Percentiles rank a stretch among this genome's conserved stretches.
These are phyloP conservation scores for Plebejus argus DNA, from an alignment of 2,888 invertebrate species.

Conservation along the genomic window DNA sequence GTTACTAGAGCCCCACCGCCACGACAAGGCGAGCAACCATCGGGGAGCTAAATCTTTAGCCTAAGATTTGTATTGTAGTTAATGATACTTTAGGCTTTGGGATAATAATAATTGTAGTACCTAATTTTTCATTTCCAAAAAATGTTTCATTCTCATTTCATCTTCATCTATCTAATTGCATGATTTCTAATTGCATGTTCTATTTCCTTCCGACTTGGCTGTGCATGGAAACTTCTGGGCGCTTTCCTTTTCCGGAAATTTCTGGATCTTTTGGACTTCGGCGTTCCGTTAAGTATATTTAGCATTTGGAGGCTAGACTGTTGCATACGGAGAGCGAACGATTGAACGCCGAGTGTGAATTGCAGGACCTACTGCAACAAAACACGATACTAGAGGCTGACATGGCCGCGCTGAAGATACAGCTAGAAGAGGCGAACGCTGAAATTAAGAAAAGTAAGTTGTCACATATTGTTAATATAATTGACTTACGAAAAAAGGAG, in stretches of 20 bases:
- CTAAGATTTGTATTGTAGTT: neutral
- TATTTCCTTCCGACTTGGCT: conserved; percentile 56
- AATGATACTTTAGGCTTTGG: no score
- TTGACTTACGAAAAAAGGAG: no score
- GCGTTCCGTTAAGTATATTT: conserved; percentile 57
- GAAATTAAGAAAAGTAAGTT: conserved; percentile 68
- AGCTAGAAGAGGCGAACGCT: conserved; percentile 63
- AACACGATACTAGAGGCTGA: conserved; percentile 84
- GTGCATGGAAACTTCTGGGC: conserved; percentile 51
- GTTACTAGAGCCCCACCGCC: no score
- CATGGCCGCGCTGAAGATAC: conserved; percentile 75
- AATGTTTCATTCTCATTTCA: neutral
- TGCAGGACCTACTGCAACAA: conserved; percentile 84
- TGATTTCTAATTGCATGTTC: conserved; percentile 71
- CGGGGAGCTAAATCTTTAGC: neutral
- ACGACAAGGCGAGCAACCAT: no score
- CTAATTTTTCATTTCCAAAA: neutral
- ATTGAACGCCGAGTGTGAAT: conserved; percentile 82
- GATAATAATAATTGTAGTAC: no score
- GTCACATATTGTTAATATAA: no score
- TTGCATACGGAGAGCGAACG: conserved; percentile 83
- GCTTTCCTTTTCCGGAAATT: conserved; percentile 38
- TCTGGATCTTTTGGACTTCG: conserved; percentile 39
- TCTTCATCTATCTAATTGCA: conserved; percentile 37
- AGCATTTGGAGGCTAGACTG: conserved; percentile 84